These are phyloP conservation scores for Antechinus stuartii DNA, from an alignment of 2,113 vertebrate genomes.

Conservation along the genomic window DNA sequence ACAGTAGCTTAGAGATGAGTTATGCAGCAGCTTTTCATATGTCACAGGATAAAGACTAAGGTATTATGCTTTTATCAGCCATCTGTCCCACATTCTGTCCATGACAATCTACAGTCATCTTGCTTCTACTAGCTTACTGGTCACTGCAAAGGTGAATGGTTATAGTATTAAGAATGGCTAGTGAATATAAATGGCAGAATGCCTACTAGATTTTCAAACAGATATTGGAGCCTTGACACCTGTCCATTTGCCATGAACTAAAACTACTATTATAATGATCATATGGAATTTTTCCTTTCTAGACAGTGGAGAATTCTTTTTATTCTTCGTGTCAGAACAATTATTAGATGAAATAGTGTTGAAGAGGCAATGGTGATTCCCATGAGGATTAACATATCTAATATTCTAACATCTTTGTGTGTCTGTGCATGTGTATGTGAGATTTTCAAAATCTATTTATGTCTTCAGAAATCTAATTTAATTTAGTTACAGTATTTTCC, in stretches of 20 bases:
- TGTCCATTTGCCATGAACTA: constrained; percentile 41
- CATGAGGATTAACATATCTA: constrained; percentile 53
- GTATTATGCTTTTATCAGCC: constrained; percentile 31
- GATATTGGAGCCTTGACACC: constrained; percentile 48
- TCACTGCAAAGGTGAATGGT: constrained; percentile 44
- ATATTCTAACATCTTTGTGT: background rate
- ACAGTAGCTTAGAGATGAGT: constrained; percentile 65
- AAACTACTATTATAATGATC: constrained; percentile 52
- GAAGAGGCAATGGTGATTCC: constrained; percentile 31
- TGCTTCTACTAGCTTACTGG: constrained; percentile 56
- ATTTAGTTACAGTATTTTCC: background rate
- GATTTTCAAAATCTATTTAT: background rate
- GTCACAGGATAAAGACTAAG: constrained; percentile 54
- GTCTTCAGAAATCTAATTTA: background rate
- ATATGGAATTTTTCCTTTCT: constrained; percentile 48
- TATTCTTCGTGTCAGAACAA: constrained; percentile 57
- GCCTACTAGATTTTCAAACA: constrained; percentile 53
- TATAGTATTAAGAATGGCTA: constrained; percentile 15
- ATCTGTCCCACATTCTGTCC: constrained; percentile 31
- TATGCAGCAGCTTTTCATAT: constrained; percentile 57
- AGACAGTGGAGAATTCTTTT: constrained; percentile 6
- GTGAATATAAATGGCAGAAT: constrained; percentile 29
- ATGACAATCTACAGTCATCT: constrained; percentile 37
- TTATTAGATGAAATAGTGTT: constrained; percentile 29
- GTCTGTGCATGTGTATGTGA: too few relatives aligned